Evolutionary conservation across 2,113 vertebrate species (phyloP).

Genomic region (Phaetusa simplex): DNA sequence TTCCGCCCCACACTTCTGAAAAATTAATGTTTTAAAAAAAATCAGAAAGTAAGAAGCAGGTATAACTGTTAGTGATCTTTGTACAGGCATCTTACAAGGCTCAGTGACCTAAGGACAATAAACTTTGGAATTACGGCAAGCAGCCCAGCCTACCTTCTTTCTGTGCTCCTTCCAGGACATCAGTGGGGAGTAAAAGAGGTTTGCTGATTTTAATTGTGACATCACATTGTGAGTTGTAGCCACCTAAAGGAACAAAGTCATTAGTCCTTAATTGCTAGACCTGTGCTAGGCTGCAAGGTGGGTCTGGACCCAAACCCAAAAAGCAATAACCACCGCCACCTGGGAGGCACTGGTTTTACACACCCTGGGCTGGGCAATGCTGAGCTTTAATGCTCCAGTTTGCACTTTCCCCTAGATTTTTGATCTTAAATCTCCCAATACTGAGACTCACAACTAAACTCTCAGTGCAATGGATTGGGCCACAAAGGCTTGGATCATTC

Average conservation of each 20-base stretch:
- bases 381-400: not conserved
- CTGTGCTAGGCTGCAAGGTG: not conserved
- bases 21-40: not conserved
- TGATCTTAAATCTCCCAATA: not conserved
- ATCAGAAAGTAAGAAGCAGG: not conserved
- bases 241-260: not conserved
- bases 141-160: not conserved
- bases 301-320: not conserved
- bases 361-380: not conserved
- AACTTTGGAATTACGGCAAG: not conserved
- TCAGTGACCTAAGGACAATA: not conserved
- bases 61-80: not conserved
- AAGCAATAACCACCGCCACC: not conserved
- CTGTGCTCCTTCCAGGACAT: not conserved
- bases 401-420: not conserved
- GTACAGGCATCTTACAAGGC: not conserved
- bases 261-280: not conserved
- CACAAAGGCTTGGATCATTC: not conserved
- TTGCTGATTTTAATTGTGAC: not conserved
- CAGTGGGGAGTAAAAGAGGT: not conserved
- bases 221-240: not conserved
- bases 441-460: not conserved
- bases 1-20: fast-evolving
- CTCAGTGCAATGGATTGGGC: not conserved
- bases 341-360: not conserved